A percentile compares a stretch with the other conserved stretches of the same genome.
Evolutionary conservation across 2,888 invertebrate species (phyloP).

Genomic region (Tinea trinotella): DNA sequence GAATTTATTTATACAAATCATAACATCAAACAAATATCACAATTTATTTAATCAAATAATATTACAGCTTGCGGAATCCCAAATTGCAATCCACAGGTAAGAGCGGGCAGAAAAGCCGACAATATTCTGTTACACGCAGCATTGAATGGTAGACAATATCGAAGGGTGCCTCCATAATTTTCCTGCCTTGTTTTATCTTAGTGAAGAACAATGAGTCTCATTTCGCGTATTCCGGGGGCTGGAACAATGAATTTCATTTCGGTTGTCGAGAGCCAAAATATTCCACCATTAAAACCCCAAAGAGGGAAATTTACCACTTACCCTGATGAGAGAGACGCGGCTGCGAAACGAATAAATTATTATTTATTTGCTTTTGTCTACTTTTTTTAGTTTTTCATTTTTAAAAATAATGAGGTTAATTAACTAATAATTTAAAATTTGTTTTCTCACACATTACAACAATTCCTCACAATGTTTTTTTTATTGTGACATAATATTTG

Average conservation of each 20-base stretch:
- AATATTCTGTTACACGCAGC: slow-evolving; percentile 44
- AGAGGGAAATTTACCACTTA: slow-evolving; percentile 21
- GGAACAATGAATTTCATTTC: slow-evolving; percentile 59
- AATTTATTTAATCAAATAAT: too few relatives aligned
- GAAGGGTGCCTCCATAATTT: slow-evolving; percentile 51
- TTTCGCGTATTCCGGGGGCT: slow-evolving; percentile 34
- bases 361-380: neutral
- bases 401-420: too few relatives aligned
- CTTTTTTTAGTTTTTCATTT: neutral
- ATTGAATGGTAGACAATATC: slow-evolving; percentile 50
- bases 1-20: too few relatives aligned
- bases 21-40: too few relatives aligned
- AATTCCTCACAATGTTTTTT: too few relatives aligned
- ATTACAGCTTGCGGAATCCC: neutral
- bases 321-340: neutral
- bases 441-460: too few relatives aligned
- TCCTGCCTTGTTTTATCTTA: slow-evolving; percentile 58
- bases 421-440: too few relatives aligned
- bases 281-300: slow-evolving; percentile 49
- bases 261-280: slow-evolving; percentile 52
- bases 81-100: slow-evolving; percentile 15
- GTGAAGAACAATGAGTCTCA: slow-evolving; percentile 55
- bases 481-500: too few relatives aligned
- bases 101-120: slow-evolving; percentile 33
- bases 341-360: slow-evolving; percentile 3